Evolutionary conservation across 2,797 vertebrate genomes (phyloP), one percentile per base, ranked within the genome.

Genomic region (Eremophila alpestris): DNA sequence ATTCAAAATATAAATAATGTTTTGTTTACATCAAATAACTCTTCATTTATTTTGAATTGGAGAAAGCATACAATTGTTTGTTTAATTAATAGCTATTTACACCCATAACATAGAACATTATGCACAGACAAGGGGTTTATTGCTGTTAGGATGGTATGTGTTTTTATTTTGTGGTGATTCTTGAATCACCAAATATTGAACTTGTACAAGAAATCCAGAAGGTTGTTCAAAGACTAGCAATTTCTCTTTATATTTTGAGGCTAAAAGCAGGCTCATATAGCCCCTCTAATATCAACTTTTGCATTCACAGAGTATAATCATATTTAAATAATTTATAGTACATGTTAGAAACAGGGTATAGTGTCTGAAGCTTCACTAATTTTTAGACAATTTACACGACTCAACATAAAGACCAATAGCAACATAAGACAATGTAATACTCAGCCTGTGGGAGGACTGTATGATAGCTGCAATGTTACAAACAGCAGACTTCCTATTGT

Each of bases 31-130:
- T 70, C 18, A 78, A 52, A 30, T 27, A 41, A 4, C 2, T 5
- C 32, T 67, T 56, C 64, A 2, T 43, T 58, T n/a, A 12, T 89
- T 68, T 36, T 45, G 7, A 49, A n/a, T 43, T 20, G 8, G 10
- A 80, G 9, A 49, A 81, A 77, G 32, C 1, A 29, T 36, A 24
- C 0, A 2, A 1, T 17, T 48, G 58, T 62, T 38, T 52, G 0
- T 27, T 51, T 9, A 29, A 69, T 87, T 56, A 56, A 65, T 48
- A 75, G 13, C 14, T 10, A 45, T 71, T 80, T 49, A 26, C 24
- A 78, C 1, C 3, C 16, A 65, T 32, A 45, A 55, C 79, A 60
- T 7, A n/a, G 4, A 48, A 13, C 43, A 51, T 16, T 55, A n/a
- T 24, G 17, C 15, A 67, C 19, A 67, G 54, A 70, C 16, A 43